These are phyloP conservation scores for Harpalus rufipes DNA, from an alignment of 2,888 invertebrate species.

Conservation along the genomic window DNA sequence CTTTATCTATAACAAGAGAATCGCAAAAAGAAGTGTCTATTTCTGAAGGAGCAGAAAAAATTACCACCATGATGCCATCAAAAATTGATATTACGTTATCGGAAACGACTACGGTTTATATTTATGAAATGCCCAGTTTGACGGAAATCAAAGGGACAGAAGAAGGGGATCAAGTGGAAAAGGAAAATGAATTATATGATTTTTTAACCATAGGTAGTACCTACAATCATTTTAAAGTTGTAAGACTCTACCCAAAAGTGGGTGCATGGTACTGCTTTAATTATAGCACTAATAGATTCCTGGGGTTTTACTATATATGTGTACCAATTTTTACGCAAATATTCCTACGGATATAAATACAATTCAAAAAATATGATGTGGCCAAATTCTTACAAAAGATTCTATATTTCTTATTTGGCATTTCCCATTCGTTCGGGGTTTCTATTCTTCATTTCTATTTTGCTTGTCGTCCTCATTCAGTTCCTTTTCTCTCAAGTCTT, in stretches of 20 bases:
- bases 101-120: conserved; percentile 83
- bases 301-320: neutral
- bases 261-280: neutral
- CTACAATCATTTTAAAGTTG: too few species aligned
- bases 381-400: too few species aligned
- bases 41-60: conserved; percentile 14
- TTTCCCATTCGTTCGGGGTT: too few species aligned
- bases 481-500: too few species aligned
- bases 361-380: too few species aligned
- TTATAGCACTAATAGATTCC: neutral
- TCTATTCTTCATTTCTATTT: too few species aligned
- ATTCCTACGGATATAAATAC: neutral
- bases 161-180: conserved; percentile 80
- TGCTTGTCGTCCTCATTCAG: too few species aligned
- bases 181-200: conserved; percentile 84
- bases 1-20: neutral
- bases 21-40: conserved; percentile 20
- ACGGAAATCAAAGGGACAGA: conserved; percentile 81
- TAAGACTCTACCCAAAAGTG: neutral
- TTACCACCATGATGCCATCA: conserved; percentile 76
- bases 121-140: conserved; percentile 83
- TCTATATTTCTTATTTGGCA: too few species aligned
- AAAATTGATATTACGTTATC: conserved; percentile 82
- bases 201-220: conserved; percentile 79
- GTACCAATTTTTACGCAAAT: neutral